phyloP scores from a whole-genome alignment of 2,888 invertebrate species.

The Podabrus alpinus region DNA sequence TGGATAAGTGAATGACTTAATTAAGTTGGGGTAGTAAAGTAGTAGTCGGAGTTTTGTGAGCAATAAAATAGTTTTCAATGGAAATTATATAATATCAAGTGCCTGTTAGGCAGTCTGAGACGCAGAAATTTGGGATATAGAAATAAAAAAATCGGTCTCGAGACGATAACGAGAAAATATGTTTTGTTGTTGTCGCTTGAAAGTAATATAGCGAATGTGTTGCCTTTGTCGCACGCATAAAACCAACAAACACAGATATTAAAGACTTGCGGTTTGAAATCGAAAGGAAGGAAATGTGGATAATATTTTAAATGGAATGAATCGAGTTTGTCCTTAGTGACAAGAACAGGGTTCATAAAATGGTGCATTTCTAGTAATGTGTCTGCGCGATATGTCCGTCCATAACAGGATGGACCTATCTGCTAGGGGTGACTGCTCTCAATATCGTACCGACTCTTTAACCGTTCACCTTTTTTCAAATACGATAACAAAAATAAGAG shows the following conservation, averaged over 20 bases:
- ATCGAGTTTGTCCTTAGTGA: conserved; percentile 30
- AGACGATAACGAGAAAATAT: conserved; percentile 16
- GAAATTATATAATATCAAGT: neutral
- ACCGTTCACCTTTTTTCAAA: conserved; percentile 20
- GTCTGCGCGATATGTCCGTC: conserved; percentile 41
- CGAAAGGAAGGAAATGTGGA: conserved; percentile 17
- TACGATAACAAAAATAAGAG: conserved; percentile 16
- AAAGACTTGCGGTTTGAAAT: conserved; percentile 17
- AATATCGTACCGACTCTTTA: conserved; percentile 22
- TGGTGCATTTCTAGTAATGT: conserved; percentile 42
- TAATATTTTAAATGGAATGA: conserved; percentile 27
- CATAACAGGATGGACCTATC: conserved; percentile 33
- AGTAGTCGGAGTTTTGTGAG: neutral
- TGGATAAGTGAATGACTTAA: neutral
- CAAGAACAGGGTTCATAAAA: conserved; percentile 37
- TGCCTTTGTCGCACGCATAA: conserved; percentile 17
- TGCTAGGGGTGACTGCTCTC: conserved; percentile 29
- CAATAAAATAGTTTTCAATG: neutral
- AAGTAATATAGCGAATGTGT: conserved; percentile 5
- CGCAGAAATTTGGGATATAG: neutral
- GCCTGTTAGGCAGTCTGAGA: neutral
- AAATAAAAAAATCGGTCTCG: conserved; percentile 5
- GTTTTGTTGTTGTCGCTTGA: conserved; percentile 6
- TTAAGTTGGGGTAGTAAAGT: neutral
- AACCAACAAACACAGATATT: conserved; percentile 19